Evolutionary conservation across 92 coral and sea anemone genomes (phyloP).

Genomic region (Phenganax stokvisi): DNA sequence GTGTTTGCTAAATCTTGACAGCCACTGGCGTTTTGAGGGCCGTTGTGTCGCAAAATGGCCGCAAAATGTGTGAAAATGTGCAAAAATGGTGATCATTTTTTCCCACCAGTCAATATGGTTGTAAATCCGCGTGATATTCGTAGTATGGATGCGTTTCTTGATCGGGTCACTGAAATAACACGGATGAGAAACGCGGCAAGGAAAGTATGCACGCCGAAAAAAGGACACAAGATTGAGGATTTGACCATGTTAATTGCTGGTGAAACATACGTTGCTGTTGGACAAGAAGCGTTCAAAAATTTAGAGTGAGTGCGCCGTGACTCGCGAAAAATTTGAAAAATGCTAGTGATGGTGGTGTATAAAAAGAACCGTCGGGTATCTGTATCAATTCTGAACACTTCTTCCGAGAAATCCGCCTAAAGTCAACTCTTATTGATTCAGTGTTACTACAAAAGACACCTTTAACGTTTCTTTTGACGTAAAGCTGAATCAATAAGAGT

Average conservation of each 20-base stretch:
- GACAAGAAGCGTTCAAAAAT: constrained; percentile 40
- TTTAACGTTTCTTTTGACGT: too few relatives aligned
- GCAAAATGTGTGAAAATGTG: constrained; percentile 38
- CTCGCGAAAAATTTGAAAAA: not conserved
- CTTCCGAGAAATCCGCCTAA: too few relatives aligned
- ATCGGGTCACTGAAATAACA: constrained; percentile 52
- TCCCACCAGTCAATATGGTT: constrained; percentile 60
- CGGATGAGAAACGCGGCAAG: constrained; percentile 64
- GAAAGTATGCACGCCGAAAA: constrained; percentile 71
- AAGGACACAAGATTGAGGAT: constrained; percentile 56
- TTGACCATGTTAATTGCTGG: constrained; percentile 62
- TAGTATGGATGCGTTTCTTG: constrained; percentile 60
- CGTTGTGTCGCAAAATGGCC: constrained; percentile 6
- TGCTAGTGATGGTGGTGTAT: too few relatives aligned
- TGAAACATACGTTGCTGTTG: constrained; percentile 71
- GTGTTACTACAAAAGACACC: too few relatives aligned
- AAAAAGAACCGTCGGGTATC: too few relatives aligned
- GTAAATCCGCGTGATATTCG: constrained; percentile 72
- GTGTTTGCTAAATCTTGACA: too few relatives aligned
- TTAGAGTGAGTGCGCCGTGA: constrained; percentile 12
- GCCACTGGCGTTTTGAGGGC: too few relatives aligned
- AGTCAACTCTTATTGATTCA: too few relatives aligned
- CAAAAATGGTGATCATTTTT: constrained; percentile 63
- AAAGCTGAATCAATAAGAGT: too few relatives aligned
- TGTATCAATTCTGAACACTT: too few relatives aligned